A percentile compares a stretch with the other conserved stretches of the same genome.
phyloP scores from a whole-genome alignment of 2,888 invertebrate genomes.

The Euphydryas editha region DNA sequence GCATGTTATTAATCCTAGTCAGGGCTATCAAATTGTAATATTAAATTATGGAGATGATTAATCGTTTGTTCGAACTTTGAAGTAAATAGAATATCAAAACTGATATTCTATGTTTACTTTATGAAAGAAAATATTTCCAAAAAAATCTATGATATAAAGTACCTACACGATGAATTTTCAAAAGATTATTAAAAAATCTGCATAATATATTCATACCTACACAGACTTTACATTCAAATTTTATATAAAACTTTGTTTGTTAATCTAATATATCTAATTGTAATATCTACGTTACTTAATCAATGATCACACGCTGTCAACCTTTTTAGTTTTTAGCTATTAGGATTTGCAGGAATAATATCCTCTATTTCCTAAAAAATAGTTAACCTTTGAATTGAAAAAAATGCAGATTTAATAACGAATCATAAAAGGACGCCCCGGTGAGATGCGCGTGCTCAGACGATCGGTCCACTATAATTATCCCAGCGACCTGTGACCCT shows the following conservation, averaged over 20 bases:
- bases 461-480: slow-evolving; percentile 65
- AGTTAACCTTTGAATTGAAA: not conserved
- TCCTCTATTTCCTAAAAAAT: not conserved
- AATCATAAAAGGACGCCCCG: slow-evolving; percentile 43
- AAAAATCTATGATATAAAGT: too few species aligned
- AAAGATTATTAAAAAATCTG: too few species aligned
- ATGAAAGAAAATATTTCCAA: too few species aligned
- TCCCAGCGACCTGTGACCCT: slow-evolving; percentile 68
- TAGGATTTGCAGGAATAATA: not conserved
- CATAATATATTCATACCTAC: too few species aligned
- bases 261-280: too few species aligned
- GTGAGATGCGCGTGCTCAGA: slow-evolving; percentile 52
- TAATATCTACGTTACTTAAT: too few species aligned
- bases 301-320: too few species aligned
- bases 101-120: not conserved
- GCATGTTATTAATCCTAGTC: slow-evolving; percentile 67
- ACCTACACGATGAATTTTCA: too few species aligned
- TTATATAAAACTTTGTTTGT: too few species aligned
- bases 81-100: not conserved
- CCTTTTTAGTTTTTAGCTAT: too few species aligned
- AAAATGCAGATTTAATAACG: slow-evolving; percentile 1
- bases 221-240: too few species aligned
- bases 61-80: slow-evolving; percentile 15
- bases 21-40: slow-evolving; percentile 51
- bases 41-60: slow-evolving; percentile 35